phyloP scores from a whole-genome alignment of 53 echinoderm and acorn worm species.

The Luidia sarsii region DNA sequence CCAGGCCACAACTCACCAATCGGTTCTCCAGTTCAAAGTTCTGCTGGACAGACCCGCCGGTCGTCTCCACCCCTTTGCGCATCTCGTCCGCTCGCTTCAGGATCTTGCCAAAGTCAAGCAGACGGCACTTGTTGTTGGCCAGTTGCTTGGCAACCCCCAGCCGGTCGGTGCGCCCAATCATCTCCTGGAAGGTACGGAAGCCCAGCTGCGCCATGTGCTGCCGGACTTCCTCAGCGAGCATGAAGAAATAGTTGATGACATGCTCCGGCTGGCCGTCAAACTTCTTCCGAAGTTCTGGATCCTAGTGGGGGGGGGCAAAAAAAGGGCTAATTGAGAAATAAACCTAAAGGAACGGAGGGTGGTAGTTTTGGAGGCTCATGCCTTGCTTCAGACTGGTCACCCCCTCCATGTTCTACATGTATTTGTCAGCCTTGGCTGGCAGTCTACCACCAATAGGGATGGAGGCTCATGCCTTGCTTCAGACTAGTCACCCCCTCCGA shows the following conservation, averaged over 20 bases:
- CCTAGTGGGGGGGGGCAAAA: too few relatives aligned
- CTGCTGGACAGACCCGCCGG: conserved; percentile 78
- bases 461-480: too few relatives aligned
- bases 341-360: too few relatives aligned
- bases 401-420: too few relatives aligned
- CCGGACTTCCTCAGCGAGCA: conserved; percentile 95
- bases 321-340: too few relatives aligned
- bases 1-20: conserved; percentile 74
- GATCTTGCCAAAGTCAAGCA: conserved; percentile 83
- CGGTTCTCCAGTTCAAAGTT: conserved; percentile 84
- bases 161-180: conserved; percentile 82
- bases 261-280: conserved; percentile 93
- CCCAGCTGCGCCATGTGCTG: conserved; percentile 92
- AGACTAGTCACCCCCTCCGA: too few relatives aligned
- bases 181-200: conserved; percentile 96
- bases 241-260: conserved; percentile 98
- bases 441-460: too few relatives aligned
- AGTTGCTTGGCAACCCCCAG: conserved; percentile 61
- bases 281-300: conserved; percentile 94
- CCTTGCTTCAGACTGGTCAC: too few relatives aligned
- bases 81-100: conserved; percentile 77
- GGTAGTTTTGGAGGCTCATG: too few relatives aligned
- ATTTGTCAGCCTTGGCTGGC: too few relatives aligned
- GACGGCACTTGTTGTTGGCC: conserved; percentile 76
- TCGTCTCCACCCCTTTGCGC: conserved; percentile 65